These are phyloP conservation scores for Brevimyrus niger DNA, from an alignment of 2,113 vertebrate genomes.

Conservation along the genomic window DNA sequence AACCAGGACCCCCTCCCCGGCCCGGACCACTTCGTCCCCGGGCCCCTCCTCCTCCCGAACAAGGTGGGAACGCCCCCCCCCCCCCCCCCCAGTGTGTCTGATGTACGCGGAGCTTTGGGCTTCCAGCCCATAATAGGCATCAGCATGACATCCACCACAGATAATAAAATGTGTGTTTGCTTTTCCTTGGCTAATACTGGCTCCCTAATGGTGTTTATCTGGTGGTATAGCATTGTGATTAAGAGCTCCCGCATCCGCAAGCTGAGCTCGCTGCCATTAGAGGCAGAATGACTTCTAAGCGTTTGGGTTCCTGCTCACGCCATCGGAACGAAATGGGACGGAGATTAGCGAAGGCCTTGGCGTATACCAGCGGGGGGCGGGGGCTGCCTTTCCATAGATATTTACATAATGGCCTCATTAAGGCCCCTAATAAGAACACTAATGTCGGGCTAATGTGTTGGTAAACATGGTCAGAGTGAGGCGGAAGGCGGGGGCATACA, in stretches of 20 bases:
- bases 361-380: background rate
- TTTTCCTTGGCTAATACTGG: background rate
- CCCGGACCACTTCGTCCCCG: constrained; percentile 94
- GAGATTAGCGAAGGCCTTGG: background rate
- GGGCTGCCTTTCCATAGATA: background rate
- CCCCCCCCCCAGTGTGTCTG: too few species aligned
- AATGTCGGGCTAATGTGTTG: background rate
- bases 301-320: background rate
- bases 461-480: background rate
- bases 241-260: background rate
- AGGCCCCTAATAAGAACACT: background rate
- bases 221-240: background rate
- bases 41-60: constrained; percentile 93
- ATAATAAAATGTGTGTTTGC: background rate
- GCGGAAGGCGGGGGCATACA: background rate
- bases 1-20: constrained; percentile 93
- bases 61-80: constrained; percentile 79
- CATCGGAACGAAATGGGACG: background rate
- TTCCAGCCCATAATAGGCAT: background rate
- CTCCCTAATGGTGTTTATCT: background rate
- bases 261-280: background rate
- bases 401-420: constrained; percentile 13
- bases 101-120: background rate
- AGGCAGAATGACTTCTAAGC: background rate
- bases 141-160: background rate